Evolutionary conservation across 2,113 vertebrate genomes (phyloP), one percentile per base, ranked within the genome.

Genomic region (Crypturellus undulatus): DNA sequence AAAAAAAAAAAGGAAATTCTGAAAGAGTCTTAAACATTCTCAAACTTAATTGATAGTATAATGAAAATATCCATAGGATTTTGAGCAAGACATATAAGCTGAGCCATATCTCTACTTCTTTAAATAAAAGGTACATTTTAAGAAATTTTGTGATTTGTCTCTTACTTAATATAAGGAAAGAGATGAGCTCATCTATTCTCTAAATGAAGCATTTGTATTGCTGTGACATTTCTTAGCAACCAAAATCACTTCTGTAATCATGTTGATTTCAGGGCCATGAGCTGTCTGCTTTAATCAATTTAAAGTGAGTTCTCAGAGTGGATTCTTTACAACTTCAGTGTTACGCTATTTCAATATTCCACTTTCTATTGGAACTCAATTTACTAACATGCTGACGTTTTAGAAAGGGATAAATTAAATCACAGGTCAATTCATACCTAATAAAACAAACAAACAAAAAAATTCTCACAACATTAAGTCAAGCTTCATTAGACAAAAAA

Each of bases 161-260:
- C 36, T 62, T 47, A 36, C 59, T 12, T 51, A 77, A 43, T 21
- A n/a, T 56, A 59, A 43, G 9, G 79, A 26, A 54, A 52, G 45
- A 73, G 51, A 73, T 18, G 3, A 84, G 14, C 1, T 56, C 47
- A 84, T 43, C 20, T 75, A 10, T 28, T 89, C 83, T 77, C 25
- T 75, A 93, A 87, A 84, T 62, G 8, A 92, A 93, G 78, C 28
- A 81, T 78, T 91, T 68, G 12, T 78, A 79, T 69, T 59, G 22
- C 63, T 78, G 73, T 90, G 81, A 71, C 36, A 95, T 94, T 85
- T 91, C 94, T 87, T 70, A 54, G 63, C 60, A 90, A 95, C 32
- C 11, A 78, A 82, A 93, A 80, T 77, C 32, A 45, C 26, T 79
- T 76, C 58, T 60, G 34, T n/a, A 88, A 84, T 47, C 2, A 0